These are phyloP conservation scores for Acrocephalus kingi DNA, from an alignment of 2,113 vertebrate species.

Conservation along the genomic window DNA sequence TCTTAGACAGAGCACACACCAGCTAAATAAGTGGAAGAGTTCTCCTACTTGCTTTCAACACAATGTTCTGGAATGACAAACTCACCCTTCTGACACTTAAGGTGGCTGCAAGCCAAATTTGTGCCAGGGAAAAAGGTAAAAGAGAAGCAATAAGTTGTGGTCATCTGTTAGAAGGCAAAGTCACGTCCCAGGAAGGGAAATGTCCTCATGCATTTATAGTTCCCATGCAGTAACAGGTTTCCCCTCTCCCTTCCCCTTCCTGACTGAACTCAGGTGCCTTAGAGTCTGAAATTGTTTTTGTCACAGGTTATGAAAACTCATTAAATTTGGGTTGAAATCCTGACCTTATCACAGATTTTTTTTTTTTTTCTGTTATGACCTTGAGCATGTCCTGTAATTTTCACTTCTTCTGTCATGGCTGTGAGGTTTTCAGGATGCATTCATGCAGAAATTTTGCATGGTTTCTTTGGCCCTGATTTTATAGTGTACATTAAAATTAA, in stretches of 20 bases:
- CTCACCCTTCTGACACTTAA: not conserved
- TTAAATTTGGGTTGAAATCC: not conserved
- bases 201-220: not conserved
- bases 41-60: not conserved
- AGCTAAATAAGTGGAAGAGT: not conserved
- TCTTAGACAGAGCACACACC: not conserved
- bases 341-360: not conserved
- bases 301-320: not conserved
- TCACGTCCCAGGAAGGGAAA: not conserved
- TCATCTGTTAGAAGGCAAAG: not conserved
- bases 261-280: rapidly evolving
- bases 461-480: not conserved
- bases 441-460: not conserved
- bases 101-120: not conserved
- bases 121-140: not conserved
- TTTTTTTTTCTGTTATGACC: not conserved
- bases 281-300: not conserved
- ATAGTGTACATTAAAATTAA: not conserved
- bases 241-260: not conserved
- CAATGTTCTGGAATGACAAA: not conserved
- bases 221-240: not conserved
- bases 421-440: not conserved
- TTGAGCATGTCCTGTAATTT: not conserved
- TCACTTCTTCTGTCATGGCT: rapidly evolving
- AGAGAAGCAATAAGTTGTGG: not conserved